phyloP scores from a whole-genome alignment of 2,888 invertebrate genomes.

The Blomia tropicalis region DNA sequence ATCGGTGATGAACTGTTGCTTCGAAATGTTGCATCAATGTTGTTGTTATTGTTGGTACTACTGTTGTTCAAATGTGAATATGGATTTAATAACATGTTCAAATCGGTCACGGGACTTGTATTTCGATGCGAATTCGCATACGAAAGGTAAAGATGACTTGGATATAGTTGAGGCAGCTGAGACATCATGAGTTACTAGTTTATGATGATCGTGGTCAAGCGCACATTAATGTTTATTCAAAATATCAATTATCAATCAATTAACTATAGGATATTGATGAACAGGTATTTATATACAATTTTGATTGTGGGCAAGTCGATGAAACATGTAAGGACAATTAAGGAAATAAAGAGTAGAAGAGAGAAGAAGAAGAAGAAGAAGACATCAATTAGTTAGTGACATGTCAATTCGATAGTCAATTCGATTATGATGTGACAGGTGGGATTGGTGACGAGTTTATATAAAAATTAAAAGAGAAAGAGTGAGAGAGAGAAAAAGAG shows the following conservation, averaged over 20 bases:
- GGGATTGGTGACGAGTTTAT: too few species aligned
- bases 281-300: neutral
- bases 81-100: neutral
- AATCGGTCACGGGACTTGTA: neutral
- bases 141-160: neutral
- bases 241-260: too few species aligned
- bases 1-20: neutral
- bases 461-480: too few species aligned
- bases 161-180: constrained; percentile 6
- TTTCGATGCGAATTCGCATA: neutral
- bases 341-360: neutral
- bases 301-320: too few species aligned
- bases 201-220: neutral
- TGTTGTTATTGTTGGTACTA: neutral
- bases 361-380: neutral
- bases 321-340: neutral
- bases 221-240: neutral
- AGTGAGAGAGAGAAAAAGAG: too few species aligned
- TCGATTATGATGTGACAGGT: too few species aligned
- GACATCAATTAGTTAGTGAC: too few species aligned
- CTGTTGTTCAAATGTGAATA: too few species aligned
- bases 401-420: too few species aligned
- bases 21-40: neutral
- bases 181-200: constrained; percentile 8
- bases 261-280: too few species aligned